Evolutionary conservation across 2,113 vertebrate genomes (phyloP), one percentile per base, ranked within the genome.

Genomic region (Daubentonia madagascariensis): DNA sequence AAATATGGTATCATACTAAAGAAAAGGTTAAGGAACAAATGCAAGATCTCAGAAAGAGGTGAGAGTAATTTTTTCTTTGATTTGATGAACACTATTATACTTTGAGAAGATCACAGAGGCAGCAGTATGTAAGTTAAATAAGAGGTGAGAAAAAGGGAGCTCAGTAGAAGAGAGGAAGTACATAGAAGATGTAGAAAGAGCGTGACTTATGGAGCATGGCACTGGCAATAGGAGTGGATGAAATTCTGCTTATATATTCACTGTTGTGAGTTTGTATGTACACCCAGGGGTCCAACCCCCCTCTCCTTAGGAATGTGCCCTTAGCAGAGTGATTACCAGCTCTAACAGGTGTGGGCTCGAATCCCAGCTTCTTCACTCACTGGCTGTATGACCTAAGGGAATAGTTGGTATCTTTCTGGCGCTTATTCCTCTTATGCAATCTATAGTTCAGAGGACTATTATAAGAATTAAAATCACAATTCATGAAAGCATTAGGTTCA

Each of bases 221-320:
- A n/a, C 1, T 63, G 22, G 61, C 14, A 59, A 9, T 16, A 32
- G 5, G 2, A 48, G 35, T 12, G 10, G 35, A 16, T 67, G 16
- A 23, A 52, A 68, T 32, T 61, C 10, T 92, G 20, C 52, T 57
- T 18, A 6, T 32, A 35, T 45, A 13, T 40, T 10, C 5, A 72
- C 23, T 28, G 8, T 7, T 57, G 14, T 72, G 18, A 25, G 20
- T 50, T 37, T 78, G 37, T 63, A 16, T 84, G 16, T 17, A 8
- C 28, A 28, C 9, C 9, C 0, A 1, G 10, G 28, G 0, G 0
- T 52, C 20, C 13, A 5, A 0, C 23, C 0, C 1, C 23, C 43
- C 14, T n/a, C 32, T 37, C 11, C 9, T 80, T 12, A 35, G 57
- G 0, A 63, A 5, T 0, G 8, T 35, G 28, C 11, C 11, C 8